Conservation (phyloP, 1,140 invertebrate genomes). For the Nymphalis io region DNA sequence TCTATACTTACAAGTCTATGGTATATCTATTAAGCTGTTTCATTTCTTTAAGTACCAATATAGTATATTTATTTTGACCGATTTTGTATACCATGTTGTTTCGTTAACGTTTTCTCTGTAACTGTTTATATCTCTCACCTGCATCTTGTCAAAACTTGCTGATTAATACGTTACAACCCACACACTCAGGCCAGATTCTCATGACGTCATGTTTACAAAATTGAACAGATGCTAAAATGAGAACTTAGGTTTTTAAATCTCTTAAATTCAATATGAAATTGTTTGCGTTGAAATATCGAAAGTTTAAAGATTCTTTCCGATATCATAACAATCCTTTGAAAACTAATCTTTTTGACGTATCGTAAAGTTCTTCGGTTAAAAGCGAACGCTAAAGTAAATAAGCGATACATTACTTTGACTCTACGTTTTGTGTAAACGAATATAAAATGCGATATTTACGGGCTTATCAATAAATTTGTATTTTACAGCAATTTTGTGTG, state of each 20-base stretch:
- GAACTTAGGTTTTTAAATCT: background rate
- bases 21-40: too few relatives aligned
- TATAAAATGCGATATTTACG: background rate
- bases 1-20: too few relatives aligned
- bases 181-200: background rate
- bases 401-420: background rate
- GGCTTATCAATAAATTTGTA: conserved; percentile 8
- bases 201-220: conserved; percentile 8
- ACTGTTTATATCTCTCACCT: background rate
- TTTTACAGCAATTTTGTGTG: background rate
- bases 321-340: conserved; percentile 11
- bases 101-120: background rate
- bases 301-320: background rate
- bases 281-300: background rate
- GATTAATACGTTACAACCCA: background rate
- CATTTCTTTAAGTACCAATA: too few relatives aligned
- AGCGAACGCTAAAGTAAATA: conserved; percentile 17
- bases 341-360: conserved; percentile 8
- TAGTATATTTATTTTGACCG: background rate
- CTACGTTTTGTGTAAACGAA: conserved; percentile 9
- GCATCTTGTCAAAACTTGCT: background rate
- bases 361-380: conserved; percentile 7
- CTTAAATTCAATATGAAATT: background rate
- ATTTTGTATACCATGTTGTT: background rate
- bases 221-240: background rate